Evolutionary conservation across 2,797 vertebrate genomes (phyloP), one percentile per base, ranked within the genome.

Genomic region (Peromyscus eremicus): DNA sequence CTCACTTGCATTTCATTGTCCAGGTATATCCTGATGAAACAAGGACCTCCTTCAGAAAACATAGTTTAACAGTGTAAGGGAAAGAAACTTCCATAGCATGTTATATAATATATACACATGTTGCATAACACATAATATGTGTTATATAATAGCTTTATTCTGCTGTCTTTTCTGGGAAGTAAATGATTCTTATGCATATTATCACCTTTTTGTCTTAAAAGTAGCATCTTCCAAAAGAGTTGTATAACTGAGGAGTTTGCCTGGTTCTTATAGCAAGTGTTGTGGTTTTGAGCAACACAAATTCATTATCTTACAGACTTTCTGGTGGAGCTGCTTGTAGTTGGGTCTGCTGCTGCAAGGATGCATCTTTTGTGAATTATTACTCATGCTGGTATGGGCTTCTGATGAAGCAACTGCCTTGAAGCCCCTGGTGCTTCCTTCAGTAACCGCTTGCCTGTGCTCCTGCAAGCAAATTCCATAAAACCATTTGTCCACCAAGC

Each of bases 121-220:
- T 84, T 66, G 46, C 19, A 32, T n/a, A 85, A 66, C 21, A 49
- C 14, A 66, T 25, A 68, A n/a, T n/a, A 21, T 13, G 11, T 25
- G 11, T 46, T 85, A 49, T 68, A 4, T 25, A 19, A 29, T 52
- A 37, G 37, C 37, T 68, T 86, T 89, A 82, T 96, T 80, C 57
- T 37, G 13, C 3, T 66, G 5, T 79, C 25, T 77, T 71, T 89
- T 87, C 62, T 89, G 73, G 95, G 66, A 76, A 71, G 7, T 23
- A 85, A 95, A 49, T 68, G 13, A 79, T 73, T 91, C 89, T 85
- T 25, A 66, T 92, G 29, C 40, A 34, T 43, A 34, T 34, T 91
- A 60, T 94, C 37, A 96, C 11, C 1, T 49, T 52, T 34, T 62
- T 62, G 5, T 27, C 85, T 86, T 77, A 79, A 93, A 85, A 82